Base-by-base conservation (phyloP, 2,113 vertebrate genomes). In the Hippotragus niger region DNA sequence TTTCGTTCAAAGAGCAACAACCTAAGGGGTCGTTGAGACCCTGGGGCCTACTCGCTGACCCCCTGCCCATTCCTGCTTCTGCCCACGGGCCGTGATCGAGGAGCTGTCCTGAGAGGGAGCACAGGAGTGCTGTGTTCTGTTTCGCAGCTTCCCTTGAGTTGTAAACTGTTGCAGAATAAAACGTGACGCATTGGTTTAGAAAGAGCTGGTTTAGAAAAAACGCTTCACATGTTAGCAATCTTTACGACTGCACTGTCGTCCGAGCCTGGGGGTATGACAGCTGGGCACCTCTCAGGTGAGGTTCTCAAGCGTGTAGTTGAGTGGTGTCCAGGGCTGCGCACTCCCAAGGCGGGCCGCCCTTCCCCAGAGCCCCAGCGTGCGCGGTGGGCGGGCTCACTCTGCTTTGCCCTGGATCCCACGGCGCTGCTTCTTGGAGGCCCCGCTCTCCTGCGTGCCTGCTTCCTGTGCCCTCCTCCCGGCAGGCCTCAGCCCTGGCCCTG, bases 31-130 rank as follows among this genome's bases (percentile, higher is more conserved):
- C 2, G 3, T 27, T 31, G 2, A 88, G 78, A 33, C 45, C 45
- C 15, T 0, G 7, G 43, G 60, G 40, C 27, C 52, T 21, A 7
- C 19, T 58, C 55, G 3, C 52, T 31, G 83, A 12, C 10, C 17
- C 36, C 2, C 15, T 6, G 53, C 14, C 62, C 2, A 0, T 43
- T 19, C 6, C 86, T 23, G 50, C 84, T 25, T 13, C 53, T 43
- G 17, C 84, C 43, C 23, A 5, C 0, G 2, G n/a, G 36, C 60
- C 5, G 0, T 19, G 27, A 6, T 31, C 0, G 23, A 12, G 53
- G 43, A 33, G 7, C 40, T 1, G 3, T 6, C 50, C 25, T 36
- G 10, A 52, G 4, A 33, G 10, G 17, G 62, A 19, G 11, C 1
- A 0, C 7, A 2, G 33, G 45, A 57, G 25, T 12, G 6, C n/a